phyloP scores from a whole-genome alignment of 2,113 vertebrate genomes.

The Ifrita kowaldi region DNA sequence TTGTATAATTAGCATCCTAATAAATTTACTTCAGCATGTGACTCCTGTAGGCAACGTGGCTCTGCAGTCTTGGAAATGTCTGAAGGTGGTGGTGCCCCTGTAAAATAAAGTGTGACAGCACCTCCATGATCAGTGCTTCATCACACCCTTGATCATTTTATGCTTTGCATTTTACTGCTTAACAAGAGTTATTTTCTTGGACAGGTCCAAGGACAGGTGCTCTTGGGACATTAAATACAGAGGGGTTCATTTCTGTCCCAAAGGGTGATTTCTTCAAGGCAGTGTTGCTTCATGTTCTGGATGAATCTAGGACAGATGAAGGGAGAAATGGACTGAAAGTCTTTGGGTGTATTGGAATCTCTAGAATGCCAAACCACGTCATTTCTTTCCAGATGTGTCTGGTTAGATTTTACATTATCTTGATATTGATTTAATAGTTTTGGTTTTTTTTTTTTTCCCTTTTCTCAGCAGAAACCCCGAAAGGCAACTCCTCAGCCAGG shows the following conservation, averaged over 20 bases:
- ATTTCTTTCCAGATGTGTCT: neutral
- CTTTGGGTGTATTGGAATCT: neutral
- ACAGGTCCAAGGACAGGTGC: neutral
- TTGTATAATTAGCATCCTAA: neutral
- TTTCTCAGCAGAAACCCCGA: conserved; percentile 80
- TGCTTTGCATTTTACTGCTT: neutral
- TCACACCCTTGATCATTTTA: neutral
- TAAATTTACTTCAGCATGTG: neutral
- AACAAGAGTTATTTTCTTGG: accelerated
- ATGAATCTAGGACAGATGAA: neutral
- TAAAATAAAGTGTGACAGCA: neutral
- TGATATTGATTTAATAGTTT: neutral
- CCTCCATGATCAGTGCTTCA: neutral
- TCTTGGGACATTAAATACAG: neutral
- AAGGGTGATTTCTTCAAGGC: neutral
- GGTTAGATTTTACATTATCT: neutral
- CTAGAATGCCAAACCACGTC: neutral
- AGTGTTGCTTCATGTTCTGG: neutral
- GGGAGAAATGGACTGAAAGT: neutral
- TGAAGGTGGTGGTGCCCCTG: neutral
- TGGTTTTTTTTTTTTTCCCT: neutral
- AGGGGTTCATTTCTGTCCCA: neutral
- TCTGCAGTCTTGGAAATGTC: neutral
- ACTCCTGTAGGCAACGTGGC: neutral
- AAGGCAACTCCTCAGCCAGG: conserved; percentile 81